A percentile compares a stretch with the other conserved stretches of the same genome.
Evolutionary conservation across 2,113 vertebrate species (phyloP).

Genomic region (Elgaria multicarinata): DNA sequence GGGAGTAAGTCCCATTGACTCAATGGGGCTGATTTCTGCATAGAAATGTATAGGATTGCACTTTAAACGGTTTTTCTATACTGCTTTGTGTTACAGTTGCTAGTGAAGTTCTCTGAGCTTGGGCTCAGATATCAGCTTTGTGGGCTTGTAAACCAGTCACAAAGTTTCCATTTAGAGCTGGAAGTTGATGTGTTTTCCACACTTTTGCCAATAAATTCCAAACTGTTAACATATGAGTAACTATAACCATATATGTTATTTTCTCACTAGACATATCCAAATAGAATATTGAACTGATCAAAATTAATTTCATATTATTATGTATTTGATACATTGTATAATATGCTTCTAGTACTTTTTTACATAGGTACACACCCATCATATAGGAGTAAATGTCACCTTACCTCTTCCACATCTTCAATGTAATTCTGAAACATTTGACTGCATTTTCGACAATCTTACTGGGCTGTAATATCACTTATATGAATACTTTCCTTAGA

Average conservation of each 20-base stretch:
- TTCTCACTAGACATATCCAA: neutral
- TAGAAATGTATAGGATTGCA: neutral
- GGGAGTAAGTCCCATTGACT: too few species aligned
- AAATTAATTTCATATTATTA: neutral
- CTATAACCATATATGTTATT: neutral
- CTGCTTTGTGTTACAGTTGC: neutral
- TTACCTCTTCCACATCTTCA: neutral
- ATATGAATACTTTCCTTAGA: neutral
- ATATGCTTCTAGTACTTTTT: neutral
- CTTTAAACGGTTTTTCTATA: neutral
- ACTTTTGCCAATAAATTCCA: neutral
- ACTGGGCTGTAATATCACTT: neutral
- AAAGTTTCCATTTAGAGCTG: neutral
- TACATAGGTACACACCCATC: neutral
- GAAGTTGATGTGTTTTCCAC: neutral
- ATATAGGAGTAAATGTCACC: neutral
- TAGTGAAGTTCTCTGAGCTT: neutral
- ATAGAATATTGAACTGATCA: neutral
- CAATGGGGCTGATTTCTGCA: too few species aligned
- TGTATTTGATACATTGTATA: neutral
- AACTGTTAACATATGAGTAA: too few species aligned
- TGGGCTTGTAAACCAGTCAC: neutral
- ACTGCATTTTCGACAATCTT: neutral
- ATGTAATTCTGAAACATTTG: neutral
- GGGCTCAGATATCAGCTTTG: neutral